Base-by-base conservation (phyloP, 1,140 invertebrate species). In the Gerris buenoi region DNA sequence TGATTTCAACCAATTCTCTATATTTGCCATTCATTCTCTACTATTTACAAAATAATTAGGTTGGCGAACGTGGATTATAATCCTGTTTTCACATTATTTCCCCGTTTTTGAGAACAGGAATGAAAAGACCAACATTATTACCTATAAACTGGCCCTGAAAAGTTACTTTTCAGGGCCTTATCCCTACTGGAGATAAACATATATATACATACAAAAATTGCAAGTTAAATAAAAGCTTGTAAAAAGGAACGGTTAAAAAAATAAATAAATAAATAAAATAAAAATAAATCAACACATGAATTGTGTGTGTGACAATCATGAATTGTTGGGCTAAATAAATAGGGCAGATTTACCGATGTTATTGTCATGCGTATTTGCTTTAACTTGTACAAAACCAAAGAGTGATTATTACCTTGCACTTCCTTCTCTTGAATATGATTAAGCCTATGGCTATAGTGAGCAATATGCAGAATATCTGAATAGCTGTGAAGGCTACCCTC, bases 351-450 rank as follows among this genome's bases (percentile, higher is more conserved):
- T 65, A 2, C 18, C n/a, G n/a, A n/a, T 15, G n/a, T 15, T 15
- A 27, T 2, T 65, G n/a, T 27, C n/a, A 33, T 65, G 2, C 15
- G 3, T 10, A 15, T 25, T n/a, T 14, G 25, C 27, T 33, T 1
- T 15, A 65, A 22, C n/a, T 65, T 29, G 27, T 28, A 2, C 59
- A 3, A 25, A 66, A 58, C 14, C 22, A 61, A 13, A 13, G 18
- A 27, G 64, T 23, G 13, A 18, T n/a, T 27, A 25, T 60, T 65
- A 73, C 72, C 69, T 73, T 73, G 66, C 69, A 73, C 68, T 73
- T 73, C 46, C 72, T 70, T 65, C 68, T 72, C 23, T 67, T 67
- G 66, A 73, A 73, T 27, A 73, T 70, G 28, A 73, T 26, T 14
- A 70, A 61, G 23, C 65, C 71, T 23, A 68, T 57, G 25, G 69